Evolutionary conservation across 1,140 invertebrate genomes (phyloP).

Genomic region (Lasioglossum albipes): DNA sequence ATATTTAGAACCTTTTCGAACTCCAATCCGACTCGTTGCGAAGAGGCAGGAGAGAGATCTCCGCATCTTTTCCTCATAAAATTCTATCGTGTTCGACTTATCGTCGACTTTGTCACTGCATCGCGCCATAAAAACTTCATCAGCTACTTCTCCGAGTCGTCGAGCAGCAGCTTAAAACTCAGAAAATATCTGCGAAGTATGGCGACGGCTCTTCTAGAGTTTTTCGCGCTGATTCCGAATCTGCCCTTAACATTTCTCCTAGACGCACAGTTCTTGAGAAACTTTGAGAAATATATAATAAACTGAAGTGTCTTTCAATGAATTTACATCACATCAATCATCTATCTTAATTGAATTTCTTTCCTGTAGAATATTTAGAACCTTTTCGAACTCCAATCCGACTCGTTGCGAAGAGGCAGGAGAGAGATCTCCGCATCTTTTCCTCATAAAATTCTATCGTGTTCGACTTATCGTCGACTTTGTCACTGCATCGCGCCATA

Average conservation of each 20-base stretch:
- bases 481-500: background rate
- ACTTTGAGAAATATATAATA: too few species aligned
- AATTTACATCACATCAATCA: too few species aligned
- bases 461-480: slow-evolving; percentile 28
- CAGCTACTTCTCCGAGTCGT: background rate
- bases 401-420: background rate
- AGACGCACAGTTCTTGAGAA: too few species aligned
- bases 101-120: slow-evolving; percentile 22
- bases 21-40: background rate
- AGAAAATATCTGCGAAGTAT: background rate
- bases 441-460: slow-evolving; percentile 8
- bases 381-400: background rate
- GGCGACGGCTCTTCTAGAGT: background rate
- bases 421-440: background rate
- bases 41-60: background rate
- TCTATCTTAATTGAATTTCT: too few species aligned
- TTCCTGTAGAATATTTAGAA: background rate
- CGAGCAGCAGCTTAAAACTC: too few species aligned
- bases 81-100: slow-evolving; percentile 16
- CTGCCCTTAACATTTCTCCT: too few species aligned
- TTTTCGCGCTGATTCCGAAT: too few species aligned
- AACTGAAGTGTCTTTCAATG: too few species aligned
- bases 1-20: background rate
- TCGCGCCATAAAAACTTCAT: too few species aligned
- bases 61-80: slow-evolving; percentile 2